Evolutionary conservation across 2,888 invertebrate species (phyloP), one percentile per base, ranked within the genome.

Genomic region (Oxystoma pomonae): DNA sequence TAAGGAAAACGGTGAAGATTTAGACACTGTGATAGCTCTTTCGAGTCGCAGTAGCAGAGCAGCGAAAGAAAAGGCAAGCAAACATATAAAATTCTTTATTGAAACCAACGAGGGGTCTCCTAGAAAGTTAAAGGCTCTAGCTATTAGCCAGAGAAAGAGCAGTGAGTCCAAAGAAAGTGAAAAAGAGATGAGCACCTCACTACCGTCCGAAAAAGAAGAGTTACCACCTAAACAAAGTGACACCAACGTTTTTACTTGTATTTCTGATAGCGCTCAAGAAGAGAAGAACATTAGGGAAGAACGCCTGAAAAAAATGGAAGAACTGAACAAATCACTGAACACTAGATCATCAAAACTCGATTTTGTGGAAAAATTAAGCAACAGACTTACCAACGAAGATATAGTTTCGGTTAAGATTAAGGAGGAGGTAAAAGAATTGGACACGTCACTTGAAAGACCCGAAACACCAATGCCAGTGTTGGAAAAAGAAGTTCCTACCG

Each of bases 251-350:
- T 78, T 78, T 59, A 77, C 76, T 17, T 75, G 74, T 58, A 70
- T 73, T 22, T 73, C 74, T 1, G 82, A 82, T 57, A 65, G 81
- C 5, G 77, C 79, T 16, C 77, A 81, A 53, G 81, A 81, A 53
- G 83, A 83, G 51, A 75, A 77, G 2, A 80, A 81, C 64, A 82
- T 83, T 59, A 81, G 83, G 65, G 74, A 81, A 51, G 81, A 83
- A 66, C 77, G 83, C 0, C 76, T 81, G 57, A 78, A 80, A 61
- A 82, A 79, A 64, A 84, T 84, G 84, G 79, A 82, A 53, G 83
- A 83, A 67, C 77, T 84, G 3, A 77, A 74, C 62, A 73, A 76
- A 68, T 72, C 72, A 1, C 71, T 78, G 17, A 74, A 74, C 53
- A 72, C 71, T 17, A 72, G 79, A 56, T 68, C 72, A 1, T 73